phyloP scores from a whole-genome alignment of 2,113 vertebrate species.

The Edolisoma coerulescens region DNA sequence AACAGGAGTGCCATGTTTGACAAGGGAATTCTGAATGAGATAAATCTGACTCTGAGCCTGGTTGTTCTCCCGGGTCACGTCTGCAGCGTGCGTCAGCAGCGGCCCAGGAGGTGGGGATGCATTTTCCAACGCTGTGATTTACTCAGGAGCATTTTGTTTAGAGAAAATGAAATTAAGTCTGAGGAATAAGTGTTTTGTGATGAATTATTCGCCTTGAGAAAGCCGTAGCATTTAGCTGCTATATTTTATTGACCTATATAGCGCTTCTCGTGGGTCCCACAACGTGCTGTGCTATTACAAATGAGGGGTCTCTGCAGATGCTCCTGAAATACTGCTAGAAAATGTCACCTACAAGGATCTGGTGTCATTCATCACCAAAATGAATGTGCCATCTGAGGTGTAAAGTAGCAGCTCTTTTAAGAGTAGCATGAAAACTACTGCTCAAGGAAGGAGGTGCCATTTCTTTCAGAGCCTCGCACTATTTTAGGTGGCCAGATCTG shows the following conservation, averaged over 20 bases:
- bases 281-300: background rate
- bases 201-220: slow-evolving; percentile 36
- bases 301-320: slow-evolving; percentile 13
- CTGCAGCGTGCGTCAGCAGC: background rate
- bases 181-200: slow-evolving; percentile 9
- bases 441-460: background rate
- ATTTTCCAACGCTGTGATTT: background rate
- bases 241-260: slow-evolving; percentile 31
- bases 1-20: background rate
- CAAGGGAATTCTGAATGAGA: slow-evolving; percentile 12
- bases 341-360: background rate
- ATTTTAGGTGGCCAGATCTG: background rate
- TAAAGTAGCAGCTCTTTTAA: background rate
- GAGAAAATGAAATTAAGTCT: slow-evolving; percentile 33
- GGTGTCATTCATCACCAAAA: background rate
- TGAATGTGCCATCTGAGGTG: background rate
- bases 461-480: background rate
- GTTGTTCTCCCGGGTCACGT: background rate
- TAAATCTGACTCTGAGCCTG: background rate
- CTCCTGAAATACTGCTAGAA: slow-evolving; percentile 4
- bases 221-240: slow-evolving; percentile 11
- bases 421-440: background rate
- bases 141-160: slow-evolving; percentile 31
- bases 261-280: background rate
- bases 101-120: background rate